Conservation (phyloP, 2,113 vertebrate genomes). For the Spea multiplicata region DNA sequence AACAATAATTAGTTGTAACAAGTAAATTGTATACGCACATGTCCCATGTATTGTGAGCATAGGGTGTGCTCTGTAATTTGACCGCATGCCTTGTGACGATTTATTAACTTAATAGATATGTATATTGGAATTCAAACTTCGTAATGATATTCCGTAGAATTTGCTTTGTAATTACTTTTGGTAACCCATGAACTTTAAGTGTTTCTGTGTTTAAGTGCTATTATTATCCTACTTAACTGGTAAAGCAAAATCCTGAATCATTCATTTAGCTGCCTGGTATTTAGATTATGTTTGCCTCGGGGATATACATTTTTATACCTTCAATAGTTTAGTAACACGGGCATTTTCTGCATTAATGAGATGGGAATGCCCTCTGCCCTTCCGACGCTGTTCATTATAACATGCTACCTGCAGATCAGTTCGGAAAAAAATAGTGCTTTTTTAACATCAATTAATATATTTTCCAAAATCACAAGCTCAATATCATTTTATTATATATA, state of each 20-base stretch:
- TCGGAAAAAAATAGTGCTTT: neutral
- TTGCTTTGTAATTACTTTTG: conserved; percentile 10
- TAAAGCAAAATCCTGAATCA: conserved; percentile 4
- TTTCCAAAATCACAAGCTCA: too few relatives aligned
- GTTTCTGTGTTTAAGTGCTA: neutral
- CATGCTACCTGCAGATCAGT: conserved; percentile 13
- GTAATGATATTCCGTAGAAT: neutral
- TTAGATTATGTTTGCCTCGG: conserved; percentile 17
- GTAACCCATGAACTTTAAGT: conserved; percentile 29
- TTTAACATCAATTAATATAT: neutral
- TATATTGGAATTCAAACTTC: neutral
- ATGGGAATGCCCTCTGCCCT: conserved; percentile 24
- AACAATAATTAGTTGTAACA: neutral
- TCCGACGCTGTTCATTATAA: conserved; percentile 12
- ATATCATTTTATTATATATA: too few relatives aligned
- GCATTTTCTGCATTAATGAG: conserved; percentile 25
- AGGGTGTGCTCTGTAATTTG: neutral
- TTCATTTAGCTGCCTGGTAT: conserved; percentile 22
- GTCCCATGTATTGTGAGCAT: neutral
- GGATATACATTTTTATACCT: conserved; percentile 24
- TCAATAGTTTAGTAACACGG: conserved; percentile 23
- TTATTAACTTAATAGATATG: neutral
- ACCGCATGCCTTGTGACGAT: neutral
- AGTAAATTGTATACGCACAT: neutral
- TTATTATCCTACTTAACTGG: conserved; percentile 18